Percentiles rank a stretch among this genome's conserved stretches.
Conservation (phyloP, 2,113 vertebrate genomes). For the Lota lota region DNA sequence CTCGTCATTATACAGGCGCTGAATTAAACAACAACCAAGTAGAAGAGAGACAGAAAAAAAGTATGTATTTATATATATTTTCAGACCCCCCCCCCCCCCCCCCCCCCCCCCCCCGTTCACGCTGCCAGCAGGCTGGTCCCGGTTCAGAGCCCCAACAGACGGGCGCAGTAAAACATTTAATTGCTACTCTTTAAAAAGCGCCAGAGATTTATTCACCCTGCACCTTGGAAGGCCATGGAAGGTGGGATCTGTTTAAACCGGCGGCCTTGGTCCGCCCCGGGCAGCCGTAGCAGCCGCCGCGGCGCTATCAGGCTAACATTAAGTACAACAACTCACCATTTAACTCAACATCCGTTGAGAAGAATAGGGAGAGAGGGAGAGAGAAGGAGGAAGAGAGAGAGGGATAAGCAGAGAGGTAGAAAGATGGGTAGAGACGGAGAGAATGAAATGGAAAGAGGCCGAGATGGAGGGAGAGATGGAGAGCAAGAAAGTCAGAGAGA, state of each 20-base stretch:
- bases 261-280: conserved; percentile 39
- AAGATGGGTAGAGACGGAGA: background rate
- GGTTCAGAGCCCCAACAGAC: conserved; percentile 35
- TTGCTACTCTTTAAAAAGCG: conserved; percentile 54
- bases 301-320: too few species aligned
- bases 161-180: conserved; percentile 58
- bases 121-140: conserved; percentile 19
- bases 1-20: conserved; percentile 42
- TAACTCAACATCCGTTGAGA: conserved; percentile 46
- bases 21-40: conserved; percentile 6
- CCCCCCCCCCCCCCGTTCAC: too few species aligned
- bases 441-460: conserved; percentile 2
- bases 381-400: conserved; percentile 5
- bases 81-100: too few species aligned
- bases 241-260: conserved; percentile 56
- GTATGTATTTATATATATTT: background rate
- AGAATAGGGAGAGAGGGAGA: conserved; percentile 21
- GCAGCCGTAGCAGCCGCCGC: conserved; percentile 25
- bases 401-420: conserved; percentile 4
- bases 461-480: background rate
- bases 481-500: background rate
- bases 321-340: conserved; percentile 45
- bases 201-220: conserved; percentile 51
- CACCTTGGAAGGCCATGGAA: conserved; percentile 36
- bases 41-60: background rate